A percentile compares a stretch with the other conserved stretches of the same genome.
Evolutionary conservation across 2,113 vertebrate species (phyloP).

Genomic region (Piaya cayana): DNA sequence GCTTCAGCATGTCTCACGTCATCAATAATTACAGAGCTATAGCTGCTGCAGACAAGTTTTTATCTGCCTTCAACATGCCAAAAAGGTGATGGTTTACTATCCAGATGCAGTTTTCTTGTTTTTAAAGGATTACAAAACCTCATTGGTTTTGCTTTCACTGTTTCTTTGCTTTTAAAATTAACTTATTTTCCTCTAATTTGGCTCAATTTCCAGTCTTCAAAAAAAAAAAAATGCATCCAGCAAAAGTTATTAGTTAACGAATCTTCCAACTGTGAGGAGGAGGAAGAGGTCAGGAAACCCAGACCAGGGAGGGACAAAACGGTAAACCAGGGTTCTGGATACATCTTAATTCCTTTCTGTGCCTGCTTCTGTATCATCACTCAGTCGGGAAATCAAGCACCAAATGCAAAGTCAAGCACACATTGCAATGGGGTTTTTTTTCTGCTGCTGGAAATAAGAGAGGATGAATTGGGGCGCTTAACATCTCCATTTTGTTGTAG

Average conservation of each 20-base stretch:
- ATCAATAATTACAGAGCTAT: background rate
- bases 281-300: background rate
- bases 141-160: background rate
- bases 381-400: background rate
- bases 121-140: background rate
- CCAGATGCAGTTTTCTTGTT: background rate
- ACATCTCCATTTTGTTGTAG: background rate
- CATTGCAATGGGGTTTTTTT: fast-evolving
- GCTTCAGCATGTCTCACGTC: background rate
- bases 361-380: background rate
- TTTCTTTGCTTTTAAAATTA: background rate
- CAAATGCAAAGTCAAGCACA: fast-evolving
- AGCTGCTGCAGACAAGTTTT: background rate
- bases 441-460: background rate
- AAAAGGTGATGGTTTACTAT: background rate
- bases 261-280: background rate
- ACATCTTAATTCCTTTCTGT: background rate
- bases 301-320: background rate
- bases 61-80: background rate
- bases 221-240: background rate
- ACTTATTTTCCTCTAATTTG: background rate
- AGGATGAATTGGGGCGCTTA: fast-evolving
- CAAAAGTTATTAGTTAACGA: background rate
- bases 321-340: background rate
- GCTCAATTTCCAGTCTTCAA: background rate